These are phyloP conservation scores for Pasiphila rectangulata DNA, from an alignment of 2,888 invertebrate species.

Conservation along the genomic window DNA sequence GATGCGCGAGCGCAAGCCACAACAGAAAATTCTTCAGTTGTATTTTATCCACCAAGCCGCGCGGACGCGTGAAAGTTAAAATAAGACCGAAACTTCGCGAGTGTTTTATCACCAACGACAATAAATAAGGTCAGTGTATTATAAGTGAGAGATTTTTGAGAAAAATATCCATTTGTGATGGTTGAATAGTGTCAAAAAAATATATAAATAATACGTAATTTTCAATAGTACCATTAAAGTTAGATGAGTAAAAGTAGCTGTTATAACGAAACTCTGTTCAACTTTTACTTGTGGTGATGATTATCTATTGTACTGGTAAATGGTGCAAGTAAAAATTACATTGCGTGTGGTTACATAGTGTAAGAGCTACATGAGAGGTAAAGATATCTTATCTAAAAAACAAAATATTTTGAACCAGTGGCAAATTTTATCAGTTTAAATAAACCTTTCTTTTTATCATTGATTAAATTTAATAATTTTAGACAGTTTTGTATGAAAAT, in stretches of 20 bases:
- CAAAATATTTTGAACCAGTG: too few relatives aligned
- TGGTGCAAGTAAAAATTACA: constrained; percentile 1
- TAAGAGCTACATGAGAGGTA: background rate
- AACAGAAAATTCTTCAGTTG: constrained; percentile 36
- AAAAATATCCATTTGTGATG: too few relatives aligned
- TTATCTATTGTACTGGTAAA: constrained; percentile 5
- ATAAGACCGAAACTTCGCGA: constrained; percentile 19
- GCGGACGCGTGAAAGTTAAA: constrained; percentile 24
- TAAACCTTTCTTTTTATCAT: too few relatives aligned
- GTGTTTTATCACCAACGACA: constrained; percentile 18
- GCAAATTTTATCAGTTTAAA: too few relatives aligned
- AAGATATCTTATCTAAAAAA: too few relatives aligned
- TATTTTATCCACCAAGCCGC: constrained; percentile 31
- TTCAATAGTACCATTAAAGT: background rate
- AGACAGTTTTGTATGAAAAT: too few relatives aligned
- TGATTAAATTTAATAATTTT: too few relatives aligned
- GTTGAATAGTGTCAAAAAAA: too few relatives aligned
- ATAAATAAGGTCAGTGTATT: constrained; percentile 30
- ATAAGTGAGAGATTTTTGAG: constrained; percentile 14
- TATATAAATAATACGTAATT: too few relatives aligned
- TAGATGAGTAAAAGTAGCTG: constrained; percentile 11
- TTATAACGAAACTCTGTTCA: constrained; percentile 8
- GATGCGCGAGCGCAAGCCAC: constrained; percentile 34
- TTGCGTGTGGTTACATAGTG: background rate
- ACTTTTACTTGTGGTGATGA: constrained; percentile 14